These are phyloP conservation scores for Micromys minutus DNA, from an alignment of 2,113 vertebrate species.

Conservation along the genomic window DNA sequence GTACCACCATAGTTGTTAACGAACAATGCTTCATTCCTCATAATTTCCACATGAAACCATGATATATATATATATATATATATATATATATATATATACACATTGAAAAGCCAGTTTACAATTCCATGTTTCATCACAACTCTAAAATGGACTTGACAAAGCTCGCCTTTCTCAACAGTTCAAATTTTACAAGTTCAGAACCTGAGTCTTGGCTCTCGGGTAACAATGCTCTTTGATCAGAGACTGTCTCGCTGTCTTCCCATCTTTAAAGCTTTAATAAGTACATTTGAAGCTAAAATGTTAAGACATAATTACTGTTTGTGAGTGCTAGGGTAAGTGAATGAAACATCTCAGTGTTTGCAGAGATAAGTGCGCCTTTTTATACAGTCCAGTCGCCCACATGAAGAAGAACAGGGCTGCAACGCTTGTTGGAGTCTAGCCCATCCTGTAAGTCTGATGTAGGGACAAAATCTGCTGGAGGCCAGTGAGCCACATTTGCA, in stretches of 20 bases:
- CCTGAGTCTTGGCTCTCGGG: not conserved
- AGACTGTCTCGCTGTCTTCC: conserved; percentile 28
- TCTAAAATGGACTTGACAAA: conserved; percentile 41
- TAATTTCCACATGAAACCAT: not conserved
- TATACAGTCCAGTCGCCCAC: conserved; percentile 10
- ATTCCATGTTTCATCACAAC: not conserved
- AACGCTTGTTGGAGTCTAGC: conserved; percentile 3
- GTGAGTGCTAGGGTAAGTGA: conserved; percentile 16
- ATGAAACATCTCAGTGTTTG: conserved; percentile 49
- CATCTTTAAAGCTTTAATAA: conserved; percentile 72
- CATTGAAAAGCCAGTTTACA: not conserved
- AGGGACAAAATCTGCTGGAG: conserved; percentile 45
- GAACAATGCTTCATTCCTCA: not conserved
- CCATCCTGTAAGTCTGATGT: conserved; percentile 27
- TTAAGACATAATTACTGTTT: conserved; percentile 74
- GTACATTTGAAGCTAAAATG: conserved; percentile 53
- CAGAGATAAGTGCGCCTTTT: conserved; percentile 62
- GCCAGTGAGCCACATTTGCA: conserved; percentile 30
- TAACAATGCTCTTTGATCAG: conserved; percentile 55
- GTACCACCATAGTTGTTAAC: not conserved
- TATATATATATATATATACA: not conserved
- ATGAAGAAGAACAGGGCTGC: not conserved
- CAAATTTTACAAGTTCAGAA: conserved; percentile 31
- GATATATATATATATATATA: not conserved
- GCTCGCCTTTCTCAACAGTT: conserved; percentile 16